A percentile compares a stretch with the other conserved stretches of the same genome.
Evolutionary conservation across 2,113 vertebrate species (phyloP).

Genomic region (Saguinus imperator): DNA sequence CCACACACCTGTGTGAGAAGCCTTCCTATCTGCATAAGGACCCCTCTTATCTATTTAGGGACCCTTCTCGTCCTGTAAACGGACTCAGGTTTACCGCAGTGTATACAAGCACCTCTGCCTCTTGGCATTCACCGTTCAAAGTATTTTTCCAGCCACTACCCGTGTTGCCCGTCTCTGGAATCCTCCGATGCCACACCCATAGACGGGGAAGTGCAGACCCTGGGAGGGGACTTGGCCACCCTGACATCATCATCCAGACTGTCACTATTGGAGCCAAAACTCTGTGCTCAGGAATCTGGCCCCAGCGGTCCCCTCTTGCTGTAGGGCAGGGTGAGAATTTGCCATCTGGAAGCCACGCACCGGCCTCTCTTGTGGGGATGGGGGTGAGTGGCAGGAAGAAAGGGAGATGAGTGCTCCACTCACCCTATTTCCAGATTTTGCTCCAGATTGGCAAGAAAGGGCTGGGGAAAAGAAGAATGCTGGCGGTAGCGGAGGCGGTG

Average conservation of each 20-base stretch:
- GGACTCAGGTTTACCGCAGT: accelerated
- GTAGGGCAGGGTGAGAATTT: neutral
- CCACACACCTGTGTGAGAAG: neutral
- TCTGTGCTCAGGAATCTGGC: neutral
- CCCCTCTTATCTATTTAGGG: accelerated
- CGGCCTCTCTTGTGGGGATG: too few relatives aligned
- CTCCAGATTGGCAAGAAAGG: neutral
- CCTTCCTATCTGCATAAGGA: neutral
- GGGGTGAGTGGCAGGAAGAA: neutral
- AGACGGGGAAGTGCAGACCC: neutral
- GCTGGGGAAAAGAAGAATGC: neutral
- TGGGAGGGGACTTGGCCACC: too few relatives aligned
- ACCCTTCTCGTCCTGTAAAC: neutral
- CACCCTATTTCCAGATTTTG: neutral
- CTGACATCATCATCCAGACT: too few relatives aligned
- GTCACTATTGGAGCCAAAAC: neutral
- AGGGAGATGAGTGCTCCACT: too few relatives aligned
- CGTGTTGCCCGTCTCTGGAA: neutral
- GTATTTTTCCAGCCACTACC: neutral
- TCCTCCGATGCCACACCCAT: neutral
- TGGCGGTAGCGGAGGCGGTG: too few relatives aligned
- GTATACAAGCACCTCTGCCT: accelerated
- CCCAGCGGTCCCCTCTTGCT: neutral
- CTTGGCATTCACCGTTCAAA: neutral
- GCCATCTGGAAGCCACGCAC: neutral